Conservation (phyloP, 2,888 invertebrate genomes). For the Leucophenga montana region DNA sequence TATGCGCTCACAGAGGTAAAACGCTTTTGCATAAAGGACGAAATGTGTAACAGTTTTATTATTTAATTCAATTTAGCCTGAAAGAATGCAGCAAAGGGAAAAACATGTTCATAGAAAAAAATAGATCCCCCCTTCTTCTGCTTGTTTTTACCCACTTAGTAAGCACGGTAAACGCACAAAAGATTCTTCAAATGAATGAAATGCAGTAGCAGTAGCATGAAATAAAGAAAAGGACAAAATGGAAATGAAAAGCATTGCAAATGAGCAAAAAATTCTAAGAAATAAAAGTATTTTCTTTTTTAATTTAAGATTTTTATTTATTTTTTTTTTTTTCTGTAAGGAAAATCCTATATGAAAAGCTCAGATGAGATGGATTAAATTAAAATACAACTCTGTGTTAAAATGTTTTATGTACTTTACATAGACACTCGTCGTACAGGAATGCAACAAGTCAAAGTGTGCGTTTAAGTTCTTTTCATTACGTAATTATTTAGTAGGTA, state of each 20-base stretch:
- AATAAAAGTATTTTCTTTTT: background rate
- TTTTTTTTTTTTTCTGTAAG: no score
- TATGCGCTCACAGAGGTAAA: background rate
- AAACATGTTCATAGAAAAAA: background rate
- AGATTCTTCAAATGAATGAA: background rate
- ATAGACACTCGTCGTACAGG: no score
- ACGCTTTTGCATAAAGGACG: no score
- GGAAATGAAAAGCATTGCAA: slow-evolving; percentile 1
- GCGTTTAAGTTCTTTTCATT: no score
- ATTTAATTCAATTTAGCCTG: slow-evolving; percentile 10
- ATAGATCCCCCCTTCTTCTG: background rate
- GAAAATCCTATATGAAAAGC: background rate
- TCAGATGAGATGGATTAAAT: background rate
- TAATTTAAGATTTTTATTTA: no score
- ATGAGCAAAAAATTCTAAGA: background rate
- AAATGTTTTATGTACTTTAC: no score
- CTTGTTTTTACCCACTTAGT: background rate
- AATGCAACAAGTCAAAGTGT: no score
- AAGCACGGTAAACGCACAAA: background rate
- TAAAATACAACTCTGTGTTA: no score
- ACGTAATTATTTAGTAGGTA: no score
- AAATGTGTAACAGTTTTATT: slow-evolving; percentile 8
- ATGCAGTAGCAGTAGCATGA: background rate
- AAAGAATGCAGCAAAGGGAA: background rate
- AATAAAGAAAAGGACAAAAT: background rate